These are phyloP conservation scores for Gymnobelideus leadbeateri DNA, from an alignment of 2,113 vertebrate species.

Conservation along the genomic window DNA sequence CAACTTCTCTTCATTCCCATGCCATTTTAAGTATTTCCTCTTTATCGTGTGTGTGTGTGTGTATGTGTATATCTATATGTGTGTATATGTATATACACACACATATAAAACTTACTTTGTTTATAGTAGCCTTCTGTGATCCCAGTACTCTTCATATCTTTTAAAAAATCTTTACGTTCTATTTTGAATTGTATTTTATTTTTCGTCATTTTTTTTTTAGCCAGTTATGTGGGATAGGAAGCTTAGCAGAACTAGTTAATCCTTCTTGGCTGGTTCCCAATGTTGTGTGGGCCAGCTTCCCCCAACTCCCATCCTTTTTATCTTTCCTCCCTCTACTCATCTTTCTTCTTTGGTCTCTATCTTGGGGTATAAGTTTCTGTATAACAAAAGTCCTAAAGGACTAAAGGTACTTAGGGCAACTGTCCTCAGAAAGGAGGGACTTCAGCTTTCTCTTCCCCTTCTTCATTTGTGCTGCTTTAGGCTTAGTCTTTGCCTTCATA, in stretches of 20 bases:
- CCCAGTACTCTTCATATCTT: background rate
- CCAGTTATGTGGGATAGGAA: background rate
- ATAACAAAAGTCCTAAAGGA: too few relatives aligned
- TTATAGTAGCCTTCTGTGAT: background rate
- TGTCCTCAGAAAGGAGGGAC: background rate
- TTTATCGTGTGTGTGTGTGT: too few relatives aligned
- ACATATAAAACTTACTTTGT: background rate
- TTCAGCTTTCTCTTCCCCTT: background rate
- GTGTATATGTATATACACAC: too few relatives aligned
- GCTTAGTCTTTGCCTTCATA: background rate
- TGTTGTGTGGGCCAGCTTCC: background rate
- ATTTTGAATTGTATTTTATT: background rate
- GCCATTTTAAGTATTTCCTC: background rate
- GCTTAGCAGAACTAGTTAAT: background rate
- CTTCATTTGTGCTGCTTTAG: background rate
- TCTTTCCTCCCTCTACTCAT: too few relatives aligned
- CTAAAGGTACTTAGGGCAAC: background rate
- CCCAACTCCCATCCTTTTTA: too few relatives aligned
- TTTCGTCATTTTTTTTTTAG: background rate
- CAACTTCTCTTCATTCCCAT: background rate
- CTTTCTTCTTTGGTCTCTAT: background rate
- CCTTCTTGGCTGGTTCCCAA: background rate
- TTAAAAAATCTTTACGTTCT: background rate
- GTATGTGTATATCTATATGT: too few relatives aligned
- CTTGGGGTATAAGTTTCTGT: background rate